Evolutionary conservation across 2,888 invertebrate genomes (phyloP), one percentile per base, ranked within the genome.

Genomic region (Drosophila robusta): DNA sequence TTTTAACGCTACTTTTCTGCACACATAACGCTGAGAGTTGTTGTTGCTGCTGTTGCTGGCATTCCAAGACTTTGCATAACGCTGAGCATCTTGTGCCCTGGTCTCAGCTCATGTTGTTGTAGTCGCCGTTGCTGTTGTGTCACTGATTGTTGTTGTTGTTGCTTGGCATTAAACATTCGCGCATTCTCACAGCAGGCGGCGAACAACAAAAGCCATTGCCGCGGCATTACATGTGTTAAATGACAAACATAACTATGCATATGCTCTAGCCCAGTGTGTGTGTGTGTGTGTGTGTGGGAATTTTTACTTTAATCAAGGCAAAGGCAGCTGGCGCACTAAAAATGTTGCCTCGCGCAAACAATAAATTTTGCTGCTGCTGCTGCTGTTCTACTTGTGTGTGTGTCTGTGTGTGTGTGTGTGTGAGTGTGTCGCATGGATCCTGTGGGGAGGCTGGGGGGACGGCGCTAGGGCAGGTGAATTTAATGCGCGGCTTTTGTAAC

Each of bases 221-320:
- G 42, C 50, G 64, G 71, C 67, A 77, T 78, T 72, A 82, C 83
- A 82, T 78, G 81, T 85, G 81, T 82, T 78, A 82, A 72, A 75
- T 80, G 83, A 69, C 85, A 78, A 75, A 70, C 71, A 76, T 76
- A 83, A 70, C 80, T 80, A 70, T 80, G 83, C 74, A 85, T 77
- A 77, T 57, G 47, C 71, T 60, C 62, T 71, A 75, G 57, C 57
- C 26, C 36, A 38, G 8, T 58, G 18, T 38, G n/a, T 41, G 16
- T 49, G 11, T 42, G 38, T 52, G 16, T 41, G 14, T 57, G 36
- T 14, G 16, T 32, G 42, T 56, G 61, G 32, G 63, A 70, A 60
- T 74, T 74, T 74, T 70, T 70, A 63, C 78, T 83, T 83, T 83
- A 83, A 86, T 83, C 84, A 86, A 80, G 79, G 70, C 74, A 74